Evolutionary conservation across 2,113 vertebrate species (phyloP).

Genomic region (Clinocottus analis): DNA sequence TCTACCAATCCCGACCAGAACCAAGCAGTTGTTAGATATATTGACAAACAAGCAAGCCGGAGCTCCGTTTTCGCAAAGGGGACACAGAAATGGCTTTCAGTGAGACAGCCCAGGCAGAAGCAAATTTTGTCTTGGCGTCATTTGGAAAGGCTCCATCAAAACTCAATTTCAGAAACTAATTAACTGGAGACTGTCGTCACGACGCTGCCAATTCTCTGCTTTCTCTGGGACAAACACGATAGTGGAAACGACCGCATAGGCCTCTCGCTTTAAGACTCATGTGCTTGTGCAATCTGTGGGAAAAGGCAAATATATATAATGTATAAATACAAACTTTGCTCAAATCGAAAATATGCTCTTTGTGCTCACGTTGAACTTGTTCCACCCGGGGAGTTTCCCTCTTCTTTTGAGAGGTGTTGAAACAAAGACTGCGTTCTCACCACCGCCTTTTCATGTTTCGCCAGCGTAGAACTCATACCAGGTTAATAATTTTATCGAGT

Average conservation of each 20-base stretch:
- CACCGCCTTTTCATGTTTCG: conserved; percentile 39
- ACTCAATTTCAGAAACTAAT: conserved; percentile 99
- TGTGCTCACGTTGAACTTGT: conserved; percentile 10
- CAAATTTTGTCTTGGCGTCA: conserved; percentile 98
- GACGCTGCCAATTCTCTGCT: conserved; percentile 80
- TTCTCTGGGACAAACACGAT: conserved; percentile 72
- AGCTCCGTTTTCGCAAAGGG: conserved; percentile 87
- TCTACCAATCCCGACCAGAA: conserved; percentile 64
- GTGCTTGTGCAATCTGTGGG: conserved; percentile 22
- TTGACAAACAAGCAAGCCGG: conserved; percentile 87
- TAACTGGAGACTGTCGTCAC: conserved; percentile 97
- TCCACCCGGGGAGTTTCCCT: conserved; percentile 50
- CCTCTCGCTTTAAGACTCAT: conserved; percentile 59
- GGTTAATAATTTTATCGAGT: conserved; percentile 94
- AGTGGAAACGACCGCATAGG: conserved; percentile 60
- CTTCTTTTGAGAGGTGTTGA: conserved; percentile 36
- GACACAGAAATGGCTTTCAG: conserved; percentile 94
- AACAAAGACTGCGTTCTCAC: conserved; percentile 52
- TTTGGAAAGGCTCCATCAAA: conserved; percentile 99
- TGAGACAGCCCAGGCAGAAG: conserved; percentile 91
- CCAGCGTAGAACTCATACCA: conserved; percentile 53
- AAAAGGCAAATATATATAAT: not conserved
- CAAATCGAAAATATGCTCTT: conserved; percentile 31
- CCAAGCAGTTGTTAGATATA: conserved; percentile 91
- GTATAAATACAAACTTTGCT: conserved; percentile 17